Evolutionary conservation across 2,888 invertebrate genomes (phyloP).

Genomic region (Latheticus oryzae): DNA sequence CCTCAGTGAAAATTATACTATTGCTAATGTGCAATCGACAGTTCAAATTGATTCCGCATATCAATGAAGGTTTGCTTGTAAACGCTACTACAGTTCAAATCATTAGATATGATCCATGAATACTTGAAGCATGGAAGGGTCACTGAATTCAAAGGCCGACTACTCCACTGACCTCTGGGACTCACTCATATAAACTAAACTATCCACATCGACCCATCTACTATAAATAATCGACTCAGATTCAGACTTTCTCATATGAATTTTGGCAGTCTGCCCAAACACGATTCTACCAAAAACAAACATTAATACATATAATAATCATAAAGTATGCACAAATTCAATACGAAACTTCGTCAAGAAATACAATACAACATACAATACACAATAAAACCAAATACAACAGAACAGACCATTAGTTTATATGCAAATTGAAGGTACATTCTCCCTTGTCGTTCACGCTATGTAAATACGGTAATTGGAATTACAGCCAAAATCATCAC

Average conservation of each 20-base stretch:
- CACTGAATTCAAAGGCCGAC: slow-evolving; percentile 31
- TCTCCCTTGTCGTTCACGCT: slow-evolving; percentile 1
- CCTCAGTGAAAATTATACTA: slow-evolving; percentile 33
- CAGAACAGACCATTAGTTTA: slow-evolving; percentile 8
- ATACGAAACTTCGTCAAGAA: slow-evolving; percentile 10
- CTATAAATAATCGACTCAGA: slow-evolving; percentile 35
- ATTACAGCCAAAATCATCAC: slow-evolving; percentile 2
- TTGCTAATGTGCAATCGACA: slow-evolving; percentile 38
- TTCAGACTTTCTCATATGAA: slow-evolving; percentile 33
- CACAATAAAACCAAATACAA: slow-evolving; percentile 6
- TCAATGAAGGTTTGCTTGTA: slow-evolving; percentile 31
- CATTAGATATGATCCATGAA: slow-evolving; percentile 40
- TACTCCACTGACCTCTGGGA: slow-evolving; percentile 36
- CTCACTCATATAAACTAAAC: slow-evolving; percentile 40
- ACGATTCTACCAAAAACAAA: slow-evolving; percentile 19
- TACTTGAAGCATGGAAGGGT: slow-evolving; percentile 33
- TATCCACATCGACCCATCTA: slow-evolving; percentile 32
- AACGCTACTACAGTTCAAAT: slow-evolving; percentile 35
- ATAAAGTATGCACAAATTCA: slow-evolving; percentile 26
- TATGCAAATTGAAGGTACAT: slow-evolving; percentile 14
- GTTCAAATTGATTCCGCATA: slow-evolving; percentile 39
- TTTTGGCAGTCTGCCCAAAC: slow-evolving; percentile 30
- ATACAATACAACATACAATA: slow-evolving; percentile 21
- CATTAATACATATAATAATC: slow-evolving; percentile 33
- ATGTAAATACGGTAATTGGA: slow-evolving; percentile 14